A percentile compares a stretch with the other conserved stretches of the same genome.
Evolutionary conservation across 1,140 invertebrate genomes (phyloP).

Genomic region (Nasonia vitripennis): DNA sequence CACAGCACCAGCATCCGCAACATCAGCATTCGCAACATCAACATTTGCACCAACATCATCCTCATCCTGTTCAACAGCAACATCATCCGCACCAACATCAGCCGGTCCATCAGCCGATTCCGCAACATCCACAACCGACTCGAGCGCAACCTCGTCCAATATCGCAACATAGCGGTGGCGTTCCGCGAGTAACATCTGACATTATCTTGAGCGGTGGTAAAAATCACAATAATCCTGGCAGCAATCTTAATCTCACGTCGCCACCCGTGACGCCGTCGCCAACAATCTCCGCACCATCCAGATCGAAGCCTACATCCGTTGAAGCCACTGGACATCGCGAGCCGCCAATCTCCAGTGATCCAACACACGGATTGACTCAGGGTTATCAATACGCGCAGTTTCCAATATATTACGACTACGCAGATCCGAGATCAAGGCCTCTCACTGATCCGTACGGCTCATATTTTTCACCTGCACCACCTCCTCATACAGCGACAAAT

Average conservation of each 20-base stretch:
- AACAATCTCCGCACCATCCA: background rate
- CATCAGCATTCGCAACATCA: conserved; percentile 57
- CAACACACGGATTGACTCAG: conserved; percentile 63
- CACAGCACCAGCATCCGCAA: conserved; percentile 59
- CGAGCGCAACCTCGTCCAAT: background rate
- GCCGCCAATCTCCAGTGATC: conserved; percentile 56
- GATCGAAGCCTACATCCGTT: background rate
- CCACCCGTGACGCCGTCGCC: background rate
- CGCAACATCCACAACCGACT: conserved; percentile 17
- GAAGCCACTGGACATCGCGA: conserved; percentile 43
- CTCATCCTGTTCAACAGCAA: conserved; percentile 54
- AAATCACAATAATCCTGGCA: background rate
- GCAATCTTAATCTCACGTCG: conserved; percentile 14
- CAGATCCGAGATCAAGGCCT: conserved; percentile 68
- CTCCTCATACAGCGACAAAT: background rate
- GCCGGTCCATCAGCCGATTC: conserved; percentile 46
- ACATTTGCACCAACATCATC: conserved; percentile 56
- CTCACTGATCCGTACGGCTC: conserved; percentile 68
- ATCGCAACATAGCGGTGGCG: background rate
- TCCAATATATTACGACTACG: conserved; percentile 72
- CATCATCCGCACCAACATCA: conserved; percentile 59
- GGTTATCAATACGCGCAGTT: conserved; percentile 71
- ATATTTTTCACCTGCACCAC: conserved; percentile 63
- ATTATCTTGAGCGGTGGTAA: conserved; percentile 53
- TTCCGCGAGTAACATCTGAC: conserved; percentile 34